phyloP scores from a whole-genome alignment of 2,797 vertebrate genomes.

The Discoglossus pictus region DNA sequence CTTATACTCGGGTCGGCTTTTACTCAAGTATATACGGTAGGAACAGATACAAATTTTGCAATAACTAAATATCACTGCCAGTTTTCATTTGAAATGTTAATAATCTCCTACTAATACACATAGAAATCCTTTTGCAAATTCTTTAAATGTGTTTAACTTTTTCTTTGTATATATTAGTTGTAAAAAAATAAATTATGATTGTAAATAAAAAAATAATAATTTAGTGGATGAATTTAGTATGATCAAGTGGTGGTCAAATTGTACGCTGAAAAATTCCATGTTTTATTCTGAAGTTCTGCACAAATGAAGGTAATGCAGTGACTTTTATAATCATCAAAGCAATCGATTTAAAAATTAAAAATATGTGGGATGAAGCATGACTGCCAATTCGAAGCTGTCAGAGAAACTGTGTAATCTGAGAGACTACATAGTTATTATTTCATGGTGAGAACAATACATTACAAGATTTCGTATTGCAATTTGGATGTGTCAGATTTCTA shows the following conservation, averaged over 20 bases:
- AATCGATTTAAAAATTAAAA: slow-evolving; percentile 42
- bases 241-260: background rate
- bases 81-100: too few relatives aligned
- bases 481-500: slow-evolving; percentile 56
- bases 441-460: slow-evolving; percentile 52
- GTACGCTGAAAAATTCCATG: background rate
- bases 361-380: slow-evolving; percentile 49
- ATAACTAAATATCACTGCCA: too few relatives aligned
- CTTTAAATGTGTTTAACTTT: too few relatives aligned
- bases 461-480: slow-evolving; percentile 59
- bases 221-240: background rate
- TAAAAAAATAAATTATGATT: too few relatives aligned
- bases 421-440: slow-evolving; percentile 54
- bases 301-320: slow-evolving; percentile 14
- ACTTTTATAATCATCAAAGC: slow-evolving; percentile 42
- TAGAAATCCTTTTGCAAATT: too few relatives aligned
- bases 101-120: too few relatives aligned
- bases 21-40: too few relatives aligned
- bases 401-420: slow-evolving; percentile 44
- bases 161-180: too few relatives aligned
- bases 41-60: too few relatives aligned
- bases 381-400: slow-evolving; percentile 48
- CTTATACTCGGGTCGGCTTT: too few relatives aligned
- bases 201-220: background rate
- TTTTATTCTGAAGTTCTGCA: background rate